phyloP scores from a whole-genome alignment of 2,797 vertebrate genomes.

The Buphagus erythrorhynchus region DNA sequence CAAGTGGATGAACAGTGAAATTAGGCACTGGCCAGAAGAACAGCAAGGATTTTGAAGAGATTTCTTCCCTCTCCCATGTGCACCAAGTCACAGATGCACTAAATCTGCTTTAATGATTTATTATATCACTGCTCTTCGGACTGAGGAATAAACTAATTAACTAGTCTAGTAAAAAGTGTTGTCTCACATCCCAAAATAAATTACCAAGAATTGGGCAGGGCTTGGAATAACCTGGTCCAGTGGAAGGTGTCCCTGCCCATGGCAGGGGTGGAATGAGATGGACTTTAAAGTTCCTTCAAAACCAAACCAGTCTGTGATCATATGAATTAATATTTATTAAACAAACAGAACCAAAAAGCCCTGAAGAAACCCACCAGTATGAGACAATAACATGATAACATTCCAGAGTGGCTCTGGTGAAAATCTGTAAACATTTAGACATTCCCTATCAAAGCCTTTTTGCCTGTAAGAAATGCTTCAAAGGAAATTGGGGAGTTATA shows the following conservation, averaged over 20 bases:
- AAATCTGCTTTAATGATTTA: background rate
- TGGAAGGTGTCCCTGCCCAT: background rate
- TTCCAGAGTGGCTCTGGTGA: background rate
- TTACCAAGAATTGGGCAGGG: background rate
- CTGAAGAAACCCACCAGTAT: fast-evolving
- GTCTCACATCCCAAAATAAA: background rate
- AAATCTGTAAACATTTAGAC: background rate
- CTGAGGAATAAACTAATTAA: background rate
- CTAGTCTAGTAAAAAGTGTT: background rate
- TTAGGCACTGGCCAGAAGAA: background rate
- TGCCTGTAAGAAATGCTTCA: background rate
- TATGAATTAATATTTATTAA: background rate
- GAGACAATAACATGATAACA: background rate
- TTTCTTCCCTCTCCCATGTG: background rate
- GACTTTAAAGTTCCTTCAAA: background rate
- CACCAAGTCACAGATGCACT: background rate
- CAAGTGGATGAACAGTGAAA: background rate
- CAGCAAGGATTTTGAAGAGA: background rate
- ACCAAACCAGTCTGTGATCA: background rate
- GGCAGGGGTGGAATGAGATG: background rate
- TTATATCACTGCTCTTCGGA: background rate
- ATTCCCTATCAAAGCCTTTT: background rate
- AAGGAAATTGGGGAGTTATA: background rate
- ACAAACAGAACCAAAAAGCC: background rate
- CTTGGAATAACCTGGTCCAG: background rate